A percentile compares a stretch with the other conserved stretches of the same genome.
phyloP scores from a whole-genome alignment of 2,113 vertebrate genomes.

The Sinosuthora webbiana region DNA sequence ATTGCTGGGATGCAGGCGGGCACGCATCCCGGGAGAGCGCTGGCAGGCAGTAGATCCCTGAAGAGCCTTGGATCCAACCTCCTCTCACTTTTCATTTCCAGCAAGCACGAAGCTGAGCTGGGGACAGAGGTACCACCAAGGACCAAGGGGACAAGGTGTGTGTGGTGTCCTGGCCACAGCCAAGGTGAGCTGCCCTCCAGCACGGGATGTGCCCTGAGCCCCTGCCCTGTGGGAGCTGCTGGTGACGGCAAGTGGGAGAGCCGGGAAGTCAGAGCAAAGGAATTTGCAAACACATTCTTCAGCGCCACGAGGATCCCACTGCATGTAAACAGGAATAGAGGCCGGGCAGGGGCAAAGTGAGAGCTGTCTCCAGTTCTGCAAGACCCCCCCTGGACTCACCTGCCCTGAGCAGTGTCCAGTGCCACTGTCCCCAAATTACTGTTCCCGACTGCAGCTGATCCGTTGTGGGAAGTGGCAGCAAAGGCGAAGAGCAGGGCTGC shows the following conservation, averaged over 20 bases:
- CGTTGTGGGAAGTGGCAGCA: accelerated
- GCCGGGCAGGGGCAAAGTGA: background rate
- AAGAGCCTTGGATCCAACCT: background rate
- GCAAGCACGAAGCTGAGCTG: background rate
- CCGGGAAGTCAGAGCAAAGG: slow-evolving; percentile 60
- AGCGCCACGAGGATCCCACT: slow-evolving; percentile 4
- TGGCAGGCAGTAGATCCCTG: background rate
- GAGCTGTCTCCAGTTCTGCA: background rate
- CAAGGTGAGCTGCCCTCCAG: background rate
- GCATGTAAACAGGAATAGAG: slow-evolving; percentile 34
- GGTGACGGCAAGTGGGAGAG: slow-evolving; percentile 2
- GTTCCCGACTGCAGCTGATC: background rate
- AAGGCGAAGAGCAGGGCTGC: background rate
- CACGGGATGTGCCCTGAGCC: background rate
- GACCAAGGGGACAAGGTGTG: background rate
- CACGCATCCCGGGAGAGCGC: background rate
- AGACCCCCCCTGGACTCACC: background rate
- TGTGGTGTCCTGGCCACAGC: background rate
- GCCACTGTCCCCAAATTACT: accelerated
- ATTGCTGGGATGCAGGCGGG: background rate
- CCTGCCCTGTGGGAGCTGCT: background rate
- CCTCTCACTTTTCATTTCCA: slow-evolving; percentile 52
- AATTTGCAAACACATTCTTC: slow-evolving; percentile 67
- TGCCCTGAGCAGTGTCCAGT: accelerated
- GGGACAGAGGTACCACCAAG: background rate